Evolutionary conservation across 2,888 invertebrate genomes (phyloP).

Genomic region (Epistrophella euchroma): DNA sequence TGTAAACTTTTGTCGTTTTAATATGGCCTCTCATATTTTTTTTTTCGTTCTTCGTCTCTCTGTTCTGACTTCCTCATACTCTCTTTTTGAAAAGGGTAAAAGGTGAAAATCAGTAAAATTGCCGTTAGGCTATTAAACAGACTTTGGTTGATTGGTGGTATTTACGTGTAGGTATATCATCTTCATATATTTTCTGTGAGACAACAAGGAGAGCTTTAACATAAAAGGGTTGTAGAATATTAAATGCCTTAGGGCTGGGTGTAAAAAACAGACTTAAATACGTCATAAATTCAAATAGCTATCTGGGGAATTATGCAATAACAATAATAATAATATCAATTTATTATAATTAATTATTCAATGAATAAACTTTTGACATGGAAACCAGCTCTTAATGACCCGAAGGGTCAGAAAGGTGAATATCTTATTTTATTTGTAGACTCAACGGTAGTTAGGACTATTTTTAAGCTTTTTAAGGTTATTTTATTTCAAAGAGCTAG

Average conservation of each 20-base stretch:
- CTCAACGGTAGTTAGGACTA: neutral
- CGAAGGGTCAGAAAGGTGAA: constrained; percentile 44
- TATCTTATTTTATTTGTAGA: constrained; percentile 3
- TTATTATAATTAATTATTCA: constrained; percentile 65
- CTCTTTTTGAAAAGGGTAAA: constrained; percentile 14
- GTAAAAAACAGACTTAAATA: constrained; percentile 41
- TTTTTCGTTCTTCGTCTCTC: constrained; percentile 8
- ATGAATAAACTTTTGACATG: constrained; percentile 25
- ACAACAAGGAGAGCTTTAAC: neutral
- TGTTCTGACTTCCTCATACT: neutral
- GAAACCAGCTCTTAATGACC: constrained; percentile 21
- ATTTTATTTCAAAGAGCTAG: neutral
- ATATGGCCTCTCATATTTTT: constrained; percentile 42
- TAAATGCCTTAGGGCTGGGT: constrained; percentile 32
- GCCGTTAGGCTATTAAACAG: constrained; percentile 52
- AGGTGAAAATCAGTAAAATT: constrained; percentile 71
- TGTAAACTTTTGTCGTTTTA: constrained; percentile 70
- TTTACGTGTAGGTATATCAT: constrained; percentile 31
- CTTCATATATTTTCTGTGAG: constrained; percentile 1
- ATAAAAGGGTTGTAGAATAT: constrained; percentile 66
- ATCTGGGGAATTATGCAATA: constrained; percentile 52
- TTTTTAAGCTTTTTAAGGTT: neutral
- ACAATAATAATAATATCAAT: constrained; percentile 28
- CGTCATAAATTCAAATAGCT: constrained; percentile 59
- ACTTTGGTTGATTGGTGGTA: constrained; percentile 34